Evolutionary conservation across 2,797 vertebrate genomes (phyloP), one percentile per base, ranked within the genome.

Genomic region (Erethizon dorsatum): DNA sequence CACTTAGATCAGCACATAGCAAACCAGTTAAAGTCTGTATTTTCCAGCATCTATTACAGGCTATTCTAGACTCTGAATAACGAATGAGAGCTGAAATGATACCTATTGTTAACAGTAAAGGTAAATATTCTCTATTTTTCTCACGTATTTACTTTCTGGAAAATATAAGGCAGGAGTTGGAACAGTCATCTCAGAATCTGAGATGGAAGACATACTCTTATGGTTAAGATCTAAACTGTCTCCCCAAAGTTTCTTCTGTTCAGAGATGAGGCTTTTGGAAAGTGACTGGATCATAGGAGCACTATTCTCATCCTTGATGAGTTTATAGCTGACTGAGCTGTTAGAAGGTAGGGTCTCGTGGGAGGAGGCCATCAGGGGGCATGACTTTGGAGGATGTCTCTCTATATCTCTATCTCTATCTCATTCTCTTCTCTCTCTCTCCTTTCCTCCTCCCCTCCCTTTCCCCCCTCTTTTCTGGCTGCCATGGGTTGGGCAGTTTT

Each of bases 91-190:
- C 17, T 90, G 50, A 95, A 91, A 82, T 87, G 0, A 63, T 75
- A 91, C 37, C 13, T 69, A 82, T 1, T 65, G 17, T 61, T 73
- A 47, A 83, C 2, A 56, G n/a, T 37, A 41, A 94, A 85, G 22
- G 24, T 45, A 88, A 95, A 63, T 75, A 65, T 24, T 88, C 61
- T 50, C n/a, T 65, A 54, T 80, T 91, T 52, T 73, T 59, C 56
- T 95, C 47, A 80, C 54, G 7, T 80, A 54, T 54, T 67, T 47
- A 56, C 52, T 90, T 41, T 15, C 1, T 90, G 13, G 41, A 84
- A 91, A 86, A 94, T 73, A 73, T 11, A 80, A 82, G 37, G 15
- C n/a, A 82, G n/a, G 37, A 87, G 11, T 54, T 87, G 63, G 88
- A 91, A 33, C n/a, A 63, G 47, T 47, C 56, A 91, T 37, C 88